Evolutionary conservation across 2,888 invertebrate genomes (phyloP).

Genomic region (Elegia similella): DNA sequence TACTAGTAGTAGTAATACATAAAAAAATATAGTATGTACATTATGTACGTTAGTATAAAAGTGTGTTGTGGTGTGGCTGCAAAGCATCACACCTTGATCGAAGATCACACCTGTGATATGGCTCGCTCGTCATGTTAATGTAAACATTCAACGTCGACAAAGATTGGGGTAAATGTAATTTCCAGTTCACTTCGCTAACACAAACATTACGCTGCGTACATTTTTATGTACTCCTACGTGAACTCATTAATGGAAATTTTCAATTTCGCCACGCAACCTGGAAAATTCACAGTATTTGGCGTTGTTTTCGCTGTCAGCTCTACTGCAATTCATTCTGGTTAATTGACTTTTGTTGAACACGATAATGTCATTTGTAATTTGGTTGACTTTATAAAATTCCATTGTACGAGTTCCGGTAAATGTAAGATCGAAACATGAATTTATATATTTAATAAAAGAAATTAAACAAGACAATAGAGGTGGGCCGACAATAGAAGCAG

Average conservation of each 20-base stretch:
- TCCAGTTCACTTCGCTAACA: background rate
- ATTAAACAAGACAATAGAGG: background rate
- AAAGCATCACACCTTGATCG: no score
- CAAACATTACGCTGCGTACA: background rate
- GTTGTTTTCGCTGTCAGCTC: conserved; percentile 2
- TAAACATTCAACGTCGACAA: background rate
- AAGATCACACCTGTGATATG: background rate
- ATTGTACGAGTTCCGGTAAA: background rate
- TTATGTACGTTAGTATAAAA: no score
- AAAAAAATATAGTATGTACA: no score
- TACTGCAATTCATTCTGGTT: conserved; percentile 11
- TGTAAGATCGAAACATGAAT: background rate
- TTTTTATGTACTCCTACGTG: background rate
- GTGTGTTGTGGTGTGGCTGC: no score
- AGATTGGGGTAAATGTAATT: background rate
- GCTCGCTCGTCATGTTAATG: background rate
- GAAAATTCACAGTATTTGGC: background rate
- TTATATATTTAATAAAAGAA: background rate
- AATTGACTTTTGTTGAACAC: conserved; percentile 8
- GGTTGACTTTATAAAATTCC: background rate
- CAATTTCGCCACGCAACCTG: background rate
- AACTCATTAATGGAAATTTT: background rate
- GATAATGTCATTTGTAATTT: conserved; percentile 2
- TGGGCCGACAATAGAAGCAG: conserved; percentile 2
- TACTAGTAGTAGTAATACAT: no score